Conservation (phyloP, 2,113 vertebrate genomes). For the Balaenoptera acutorostrata region DNA sequence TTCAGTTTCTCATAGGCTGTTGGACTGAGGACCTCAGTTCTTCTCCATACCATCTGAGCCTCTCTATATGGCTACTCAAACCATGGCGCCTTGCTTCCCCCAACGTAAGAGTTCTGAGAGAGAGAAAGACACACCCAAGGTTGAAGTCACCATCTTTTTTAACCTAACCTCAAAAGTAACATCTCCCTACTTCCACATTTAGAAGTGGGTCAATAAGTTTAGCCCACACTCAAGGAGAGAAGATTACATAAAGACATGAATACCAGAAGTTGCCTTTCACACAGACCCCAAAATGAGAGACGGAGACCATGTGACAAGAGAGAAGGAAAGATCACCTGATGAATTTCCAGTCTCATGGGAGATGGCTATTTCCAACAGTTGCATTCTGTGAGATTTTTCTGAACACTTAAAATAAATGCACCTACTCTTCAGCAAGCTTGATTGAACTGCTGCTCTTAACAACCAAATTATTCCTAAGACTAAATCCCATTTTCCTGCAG, state of each 20-base stretch:
- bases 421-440: not conserved
- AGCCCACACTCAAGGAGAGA: not conserved
- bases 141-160: not conserved
- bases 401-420: conserved; percentile 9
- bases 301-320: not conserved
- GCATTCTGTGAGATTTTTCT: not conserved
- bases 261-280: not conserved
- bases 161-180: not conserved
- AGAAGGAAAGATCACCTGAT: not conserved
- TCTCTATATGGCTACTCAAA: not conserved
- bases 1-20: not conserved
- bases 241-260: not conserved
- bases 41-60: not conserved
- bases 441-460: not conserved
- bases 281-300: not conserved
- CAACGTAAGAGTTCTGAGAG: not conserved
- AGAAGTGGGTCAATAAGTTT: not conserved
- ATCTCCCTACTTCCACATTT: not conserved
- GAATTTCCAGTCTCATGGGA: not conserved
- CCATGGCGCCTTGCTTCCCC: not conserved
- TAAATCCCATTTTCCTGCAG: not conserved
- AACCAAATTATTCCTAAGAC: not conserved
- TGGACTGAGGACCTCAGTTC: not conserved
- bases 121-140: not conserved
- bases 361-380: not conserved